Conservation (phyloP, 2,113 vertebrate genomes). For the Malurus elegans region DNA sequence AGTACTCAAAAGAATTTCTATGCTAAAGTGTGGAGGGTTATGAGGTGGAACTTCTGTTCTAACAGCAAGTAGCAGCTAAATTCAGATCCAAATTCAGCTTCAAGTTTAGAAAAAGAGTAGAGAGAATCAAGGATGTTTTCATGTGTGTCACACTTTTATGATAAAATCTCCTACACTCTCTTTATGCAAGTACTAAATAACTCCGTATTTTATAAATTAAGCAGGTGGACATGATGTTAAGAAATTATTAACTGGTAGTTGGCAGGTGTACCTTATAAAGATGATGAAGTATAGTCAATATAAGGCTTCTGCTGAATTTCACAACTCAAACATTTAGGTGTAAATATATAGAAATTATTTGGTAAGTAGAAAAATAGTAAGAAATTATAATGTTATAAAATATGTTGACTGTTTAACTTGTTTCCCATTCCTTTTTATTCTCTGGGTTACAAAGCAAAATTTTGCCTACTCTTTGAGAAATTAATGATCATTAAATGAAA, state of each 20-base stretch:
- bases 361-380: constrained; percentile 12
- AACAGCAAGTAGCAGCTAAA: background rate
- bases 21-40: background rate
- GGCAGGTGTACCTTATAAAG: constrained; percentile 20
- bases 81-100: background rate
- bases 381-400: constrained; percentile 1
- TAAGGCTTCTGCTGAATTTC: constrained; percentile 25
- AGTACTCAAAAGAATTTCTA: background rate
- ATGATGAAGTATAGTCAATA: constrained; percentile 6
- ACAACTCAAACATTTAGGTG: constrained; percentile 23
- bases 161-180: constrained; percentile 47
- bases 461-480: background rate
- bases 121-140: background rate
- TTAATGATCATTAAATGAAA: background rate
- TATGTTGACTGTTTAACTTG: background rate
- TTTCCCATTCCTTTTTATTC: background rate
- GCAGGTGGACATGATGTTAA: constrained; percentile 46
- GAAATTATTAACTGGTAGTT: constrained; percentile 45
- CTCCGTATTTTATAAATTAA: constrained; percentile 44
- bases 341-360: background rate
- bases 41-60: background rate
- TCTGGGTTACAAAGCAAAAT: background rate
- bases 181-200: constrained; percentile 43
- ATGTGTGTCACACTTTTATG: background rate
- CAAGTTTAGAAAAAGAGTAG: background rate